A percentile compares a stretch with the other conserved stretches of the same genome.
Evolutionary conservation across 2,113 vertebrate genomes (phyloP).

Genomic region (Myotis brandtii): DNA sequence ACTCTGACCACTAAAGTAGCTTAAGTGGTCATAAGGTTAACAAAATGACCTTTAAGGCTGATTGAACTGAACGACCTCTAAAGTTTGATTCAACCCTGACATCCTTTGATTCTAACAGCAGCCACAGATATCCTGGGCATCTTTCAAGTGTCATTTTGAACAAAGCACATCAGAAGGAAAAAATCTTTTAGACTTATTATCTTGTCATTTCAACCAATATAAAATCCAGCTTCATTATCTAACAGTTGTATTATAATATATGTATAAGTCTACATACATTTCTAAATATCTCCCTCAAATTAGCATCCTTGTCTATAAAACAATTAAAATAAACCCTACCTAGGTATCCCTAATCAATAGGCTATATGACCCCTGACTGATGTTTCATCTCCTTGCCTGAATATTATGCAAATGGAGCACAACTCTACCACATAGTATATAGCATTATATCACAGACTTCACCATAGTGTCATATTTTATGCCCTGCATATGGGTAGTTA

Average conservation of each 20-base stretch:
- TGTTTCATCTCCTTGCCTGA: not conserved
- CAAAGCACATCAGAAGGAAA: not conserved
- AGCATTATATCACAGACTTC: not conserved
- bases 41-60: not conserved
- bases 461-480: not conserved
- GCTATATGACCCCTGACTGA: not conserved
- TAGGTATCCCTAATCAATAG: not conserved
- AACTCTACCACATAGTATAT: not conserved
- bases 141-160: conserved; percentile 24
- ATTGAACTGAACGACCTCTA: conserved; percentile 48
- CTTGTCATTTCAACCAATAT: not conserved
- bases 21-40: not conserved
- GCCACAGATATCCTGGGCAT: not conserved
- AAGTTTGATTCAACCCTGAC: not conserved
- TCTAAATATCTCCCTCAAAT: conserved; percentile 38
- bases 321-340: not conserved
- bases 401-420: not conserved
- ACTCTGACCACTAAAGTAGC: not conserved
- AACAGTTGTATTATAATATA: conserved; percentile 10
- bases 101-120: conserved; percentile 17
- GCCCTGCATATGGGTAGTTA: not conserved
- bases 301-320: not conserved
- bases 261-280: not conserved
- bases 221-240: conserved; percentile 2
- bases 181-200: conserved; percentile 26